Percentiles rank a stretch among this genome's conserved stretches.
Evolutionary conservation across 1,140 invertebrate genomes (phyloP).

Genomic region (Plectrocnemia conspersa): DNA sequence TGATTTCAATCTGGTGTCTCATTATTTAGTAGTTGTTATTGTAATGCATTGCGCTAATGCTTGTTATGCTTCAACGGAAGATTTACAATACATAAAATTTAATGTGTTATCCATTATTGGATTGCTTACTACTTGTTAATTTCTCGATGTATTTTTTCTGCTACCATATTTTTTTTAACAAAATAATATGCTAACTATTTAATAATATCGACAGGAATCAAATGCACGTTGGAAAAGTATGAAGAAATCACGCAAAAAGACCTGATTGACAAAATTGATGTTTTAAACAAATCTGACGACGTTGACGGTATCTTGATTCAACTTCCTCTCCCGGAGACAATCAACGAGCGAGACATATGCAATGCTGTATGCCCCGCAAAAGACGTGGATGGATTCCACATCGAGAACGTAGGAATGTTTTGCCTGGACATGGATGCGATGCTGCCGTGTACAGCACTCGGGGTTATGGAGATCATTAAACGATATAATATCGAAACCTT

Average conservation of each 20-base stretch:
- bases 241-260: constrained; percentile 59
- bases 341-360: constrained; percentile 70
- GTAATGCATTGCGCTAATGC: too few relatives aligned
- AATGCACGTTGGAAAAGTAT: constrained; percentile 38
- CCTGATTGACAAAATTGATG: constrained; percentile 60
- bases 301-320: constrained; percentile 85
- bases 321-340: constrained; percentile 72
- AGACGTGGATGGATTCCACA: constrained; percentile 89
- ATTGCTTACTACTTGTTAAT: too few relatives aligned
- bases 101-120: too few relatives aligned
- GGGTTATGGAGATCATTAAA: constrained; percentile 73
- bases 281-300: constrained; percentile 63
- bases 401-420: constrained; percentile 72
- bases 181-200: too few relatives aligned
- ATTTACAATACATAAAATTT: too few relatives aligned
- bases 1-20: too few relatives aligned
- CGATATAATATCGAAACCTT: constrained; percentile 68
- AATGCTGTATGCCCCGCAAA: constrained; percentile 75
- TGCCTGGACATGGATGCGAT: constrained; percentile 70
- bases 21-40: too few relatives aligned
- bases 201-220: constrained; percentile 7
- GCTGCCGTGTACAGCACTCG: constrained; percentile 80
- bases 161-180: too few relatives aligned
- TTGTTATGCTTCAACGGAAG: too few relatives aligned
- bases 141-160: too few relatives aligned